A percentile compares a stretch with the other conserved stretches of the same genome.
These are phyloP conservation scores for Tetragnatha montana DNA, from an alignment of 2,888 invertebrate genomes.

Conservation along the genomic window DNA sequence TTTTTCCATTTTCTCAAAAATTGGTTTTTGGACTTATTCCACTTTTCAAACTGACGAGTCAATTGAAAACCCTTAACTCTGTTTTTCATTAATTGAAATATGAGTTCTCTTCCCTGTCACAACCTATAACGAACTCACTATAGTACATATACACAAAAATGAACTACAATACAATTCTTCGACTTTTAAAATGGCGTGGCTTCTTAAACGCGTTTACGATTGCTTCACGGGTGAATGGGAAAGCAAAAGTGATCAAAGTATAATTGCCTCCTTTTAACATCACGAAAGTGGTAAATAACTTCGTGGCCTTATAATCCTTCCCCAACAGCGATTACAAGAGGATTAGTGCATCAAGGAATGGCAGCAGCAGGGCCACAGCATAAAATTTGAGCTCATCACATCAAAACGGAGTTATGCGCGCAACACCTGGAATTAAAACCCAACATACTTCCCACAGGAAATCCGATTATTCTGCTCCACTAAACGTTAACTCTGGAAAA, in stretches of 20 bases:
- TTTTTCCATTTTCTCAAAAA: too few relatives aligned
- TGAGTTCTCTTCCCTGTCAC: not conserved
- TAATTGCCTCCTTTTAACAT: constrained; percentile 25
- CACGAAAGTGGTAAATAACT: constrained; percentile 20
- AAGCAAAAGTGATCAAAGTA: constrained; percentile 14
- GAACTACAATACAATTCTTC: not conserved
- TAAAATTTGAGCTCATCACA: not conserved
- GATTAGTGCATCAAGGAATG: constrained; percentile 18
- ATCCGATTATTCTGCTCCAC: constrained; percentile 33
- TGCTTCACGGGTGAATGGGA: constrained; percentile 6
- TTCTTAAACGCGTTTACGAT: not conserved
- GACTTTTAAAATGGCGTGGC: not conserved
- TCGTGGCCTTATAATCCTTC: constrained; percentile 31
- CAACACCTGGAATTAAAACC: constrained; percentile 30
- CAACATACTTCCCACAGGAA: constrained; percentile 16
- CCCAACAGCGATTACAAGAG: not conserved
- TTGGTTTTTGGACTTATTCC: too few relatives aligned
- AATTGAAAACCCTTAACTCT: not conserved
- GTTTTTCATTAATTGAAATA: not conserved
- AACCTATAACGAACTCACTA: not conserved
- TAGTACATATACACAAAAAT: not conserved
- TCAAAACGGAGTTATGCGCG: not conserved
- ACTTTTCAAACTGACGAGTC: too few relatives aligned
- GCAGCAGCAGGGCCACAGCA: too few relatives aligned
- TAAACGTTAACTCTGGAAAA: not conserved